Conservation (phyloP, 2,797 vertebrate species). For the Macropus fuliginosus region DNA sequence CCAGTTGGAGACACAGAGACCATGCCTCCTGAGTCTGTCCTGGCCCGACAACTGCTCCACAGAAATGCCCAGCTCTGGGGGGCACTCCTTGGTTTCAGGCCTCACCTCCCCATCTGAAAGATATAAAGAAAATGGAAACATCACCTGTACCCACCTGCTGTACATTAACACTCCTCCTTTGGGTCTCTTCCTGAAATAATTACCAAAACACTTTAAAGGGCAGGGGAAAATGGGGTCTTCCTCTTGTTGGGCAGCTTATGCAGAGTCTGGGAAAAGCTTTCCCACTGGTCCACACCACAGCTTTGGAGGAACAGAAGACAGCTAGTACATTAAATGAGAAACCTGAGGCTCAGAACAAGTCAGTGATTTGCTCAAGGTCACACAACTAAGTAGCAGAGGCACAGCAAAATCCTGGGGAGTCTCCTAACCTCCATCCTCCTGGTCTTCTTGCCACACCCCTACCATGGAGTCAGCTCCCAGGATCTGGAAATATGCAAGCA, state of each 20-base stretch:
- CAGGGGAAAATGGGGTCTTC: neutral
- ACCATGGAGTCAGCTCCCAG: neutral
- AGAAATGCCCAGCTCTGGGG: neutral
- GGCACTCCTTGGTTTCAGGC: neutral
- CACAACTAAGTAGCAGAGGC: neutral
- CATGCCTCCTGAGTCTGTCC: neutral
- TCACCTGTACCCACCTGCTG: neutral
- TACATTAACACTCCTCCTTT: neutral
- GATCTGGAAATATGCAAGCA: neutral
- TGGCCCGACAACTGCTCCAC: neutral
- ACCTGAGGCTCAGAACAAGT: neutral
- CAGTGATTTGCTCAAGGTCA: neutral
- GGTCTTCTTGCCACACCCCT: neutral
- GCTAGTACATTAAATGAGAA: neutral
- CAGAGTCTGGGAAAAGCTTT: neutral
- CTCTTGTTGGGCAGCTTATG: neutral
- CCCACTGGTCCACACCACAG: neutral
- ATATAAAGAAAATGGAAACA: neutral
- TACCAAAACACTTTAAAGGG: neutral
- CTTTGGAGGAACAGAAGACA: neutral
- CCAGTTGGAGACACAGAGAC: neutral
- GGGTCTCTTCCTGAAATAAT: neutral
- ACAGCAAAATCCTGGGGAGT: neutral
- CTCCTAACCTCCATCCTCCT: neutral
- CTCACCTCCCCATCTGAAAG: conserved; percentile 1